Conservation (phyloP, 1,140 invertebrate genomes). For the Pantala flavescens region DNA sequence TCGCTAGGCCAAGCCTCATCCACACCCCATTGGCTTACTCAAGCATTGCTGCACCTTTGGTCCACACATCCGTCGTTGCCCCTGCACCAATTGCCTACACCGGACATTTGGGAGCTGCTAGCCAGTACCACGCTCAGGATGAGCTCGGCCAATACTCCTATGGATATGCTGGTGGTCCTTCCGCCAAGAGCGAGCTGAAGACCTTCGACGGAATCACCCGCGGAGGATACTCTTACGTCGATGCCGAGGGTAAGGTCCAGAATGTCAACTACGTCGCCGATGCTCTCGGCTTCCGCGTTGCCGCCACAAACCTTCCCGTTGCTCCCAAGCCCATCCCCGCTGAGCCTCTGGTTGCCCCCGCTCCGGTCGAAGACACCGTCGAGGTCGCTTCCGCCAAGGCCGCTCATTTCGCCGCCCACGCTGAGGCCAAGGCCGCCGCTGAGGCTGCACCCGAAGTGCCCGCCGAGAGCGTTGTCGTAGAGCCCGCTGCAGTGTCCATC, state of each 20-base stretch:
- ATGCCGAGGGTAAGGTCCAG: constrained; percentile 40
- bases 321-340: constrained; percentile 27
- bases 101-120: constrained; percentile 34
- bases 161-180: constrained; percentile 43
- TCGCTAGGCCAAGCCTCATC: constrained; percentile 13
- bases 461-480: constrained; percentile 26
- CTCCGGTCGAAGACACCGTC: constrained; percentile 22
- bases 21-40: constrained; percentile 14
- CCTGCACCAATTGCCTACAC: constrained; percentile 27
- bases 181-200: constrained; percentile 40
- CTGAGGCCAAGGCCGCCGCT: constrained; percentile 24
- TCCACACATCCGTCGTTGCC: constrained; percentile 27
- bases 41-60: constrained; percentile 24
- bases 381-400: constrained; percentile 28
- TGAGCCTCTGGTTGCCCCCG: constrained; percentile 19
- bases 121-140: constrained; percentile 33
- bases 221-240: constrained; percentile 44
- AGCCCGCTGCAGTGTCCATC: constrained; percentile 16
- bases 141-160: constrained; percentile 43
- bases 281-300: constrained; percentile 42
- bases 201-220: constrained; percentile 41
- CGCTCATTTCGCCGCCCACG: constrained; percentile 25
- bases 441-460: constrained; percentile 22
- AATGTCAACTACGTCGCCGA: constrained; percentile 41
- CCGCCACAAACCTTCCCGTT: constrained; percentile 38